Conservation (phyloP, 2,888 invertebrate species). For the Litoditis marina region DNA sequence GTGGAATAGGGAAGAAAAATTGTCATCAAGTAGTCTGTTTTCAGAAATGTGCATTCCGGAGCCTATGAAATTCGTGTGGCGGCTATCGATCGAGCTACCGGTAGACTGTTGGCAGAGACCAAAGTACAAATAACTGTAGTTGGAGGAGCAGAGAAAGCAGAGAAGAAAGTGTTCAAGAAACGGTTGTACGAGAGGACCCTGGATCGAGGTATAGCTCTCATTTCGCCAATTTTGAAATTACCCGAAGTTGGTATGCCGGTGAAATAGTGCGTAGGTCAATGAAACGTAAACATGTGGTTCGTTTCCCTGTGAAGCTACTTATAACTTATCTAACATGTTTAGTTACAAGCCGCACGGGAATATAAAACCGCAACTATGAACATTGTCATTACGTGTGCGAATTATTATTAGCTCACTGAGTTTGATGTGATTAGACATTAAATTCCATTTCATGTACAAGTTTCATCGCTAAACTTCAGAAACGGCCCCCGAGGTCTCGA, state of each 20-base stretch:
- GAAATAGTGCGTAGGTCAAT: too few species aligned
- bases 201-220: constrained; percentile 19
- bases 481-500: background rate
- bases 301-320: too few species aligned
- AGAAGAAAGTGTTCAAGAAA: constrained; percentile 13
- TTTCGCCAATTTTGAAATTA: too few species aligned
- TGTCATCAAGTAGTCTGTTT: background rate
- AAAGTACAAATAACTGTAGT: constrained; percentile 22
- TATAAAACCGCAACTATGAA: too few species aligned
- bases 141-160: constrained; percentile 8
- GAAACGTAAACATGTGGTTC: too few species aligned
- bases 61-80: constrained; percentile 28
- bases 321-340: too few species aligned
- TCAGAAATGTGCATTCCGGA: constrained; percentile 20
- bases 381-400: too few species aligned
- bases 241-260: too few species aligned
- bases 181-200: constrained; percentile 24
- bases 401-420: too few species aligned
- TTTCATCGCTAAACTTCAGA: constrained; percentile 3
- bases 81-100: constrained; percentile 41
- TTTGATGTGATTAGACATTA: too few species aligned
- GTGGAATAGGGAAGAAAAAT: too few species aligned
- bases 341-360: too few species aligned
- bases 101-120: constrained; percentile 40
- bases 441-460: background rate